These are phyloP conservation scores for Scophthalmus maximus DNA, from an alignment of 2,113 vertebrate genomes.

Conservation along the genomic window DNA sequence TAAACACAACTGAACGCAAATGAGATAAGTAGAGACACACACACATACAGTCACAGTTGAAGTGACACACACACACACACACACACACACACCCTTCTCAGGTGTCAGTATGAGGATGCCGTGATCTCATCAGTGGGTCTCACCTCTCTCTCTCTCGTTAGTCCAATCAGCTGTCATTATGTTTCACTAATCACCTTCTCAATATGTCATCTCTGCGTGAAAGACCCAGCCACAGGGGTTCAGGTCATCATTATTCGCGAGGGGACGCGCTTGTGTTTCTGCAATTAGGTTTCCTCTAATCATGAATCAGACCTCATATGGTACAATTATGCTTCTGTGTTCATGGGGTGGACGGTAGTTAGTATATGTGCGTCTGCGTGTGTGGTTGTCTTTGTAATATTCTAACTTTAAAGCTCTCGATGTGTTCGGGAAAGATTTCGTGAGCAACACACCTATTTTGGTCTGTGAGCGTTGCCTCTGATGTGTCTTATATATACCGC, in stretches of 20 bases:
- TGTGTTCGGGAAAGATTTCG: not conserved
- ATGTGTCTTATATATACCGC: not conserved
- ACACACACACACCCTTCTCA: slow-evolving; percentile 21
- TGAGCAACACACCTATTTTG: not conserved
- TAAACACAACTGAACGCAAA: slow-evolving; percentile 39
- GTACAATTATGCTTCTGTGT: slow-evolving; percentile 21
- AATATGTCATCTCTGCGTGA: slow-evolving; percentile 58
- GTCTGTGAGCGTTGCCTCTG: not conserved
- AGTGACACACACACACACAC: slow-evolving; percentile 6
- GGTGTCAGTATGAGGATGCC: slow-evolving; percentile 32
- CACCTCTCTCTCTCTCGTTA: slow-evolving; percentile 42
- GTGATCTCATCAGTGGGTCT: slow-evolving; percentile 52
- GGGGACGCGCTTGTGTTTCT: slow-evolving; percentile 29
- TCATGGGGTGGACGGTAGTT: slow-evolving; percentile 4
- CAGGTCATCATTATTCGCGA: slow-evolving; percentile 62
- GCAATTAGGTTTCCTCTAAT: slow-evolving; percentile 63
- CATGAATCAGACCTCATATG: slow-evolving; percentile 19
- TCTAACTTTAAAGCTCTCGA: slow-evolving; percentile 10
- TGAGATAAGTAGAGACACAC: slow-evolving; percentile 9
- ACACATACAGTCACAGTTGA: not conserved
- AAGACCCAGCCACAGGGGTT: slow-evolving; percentile 18
- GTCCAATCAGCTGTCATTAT: slow-evolving; percentile 67
- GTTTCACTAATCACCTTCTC: slow-evolving; percentile 52
- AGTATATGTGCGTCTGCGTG: not conserved
- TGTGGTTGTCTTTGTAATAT: slow-evolving; percentile 1